These are phyloP conservation scores for Micrasema longulum DNA, from an alignment of 1,140 invertebrate species.

Conservation along the genomic window DNA sequence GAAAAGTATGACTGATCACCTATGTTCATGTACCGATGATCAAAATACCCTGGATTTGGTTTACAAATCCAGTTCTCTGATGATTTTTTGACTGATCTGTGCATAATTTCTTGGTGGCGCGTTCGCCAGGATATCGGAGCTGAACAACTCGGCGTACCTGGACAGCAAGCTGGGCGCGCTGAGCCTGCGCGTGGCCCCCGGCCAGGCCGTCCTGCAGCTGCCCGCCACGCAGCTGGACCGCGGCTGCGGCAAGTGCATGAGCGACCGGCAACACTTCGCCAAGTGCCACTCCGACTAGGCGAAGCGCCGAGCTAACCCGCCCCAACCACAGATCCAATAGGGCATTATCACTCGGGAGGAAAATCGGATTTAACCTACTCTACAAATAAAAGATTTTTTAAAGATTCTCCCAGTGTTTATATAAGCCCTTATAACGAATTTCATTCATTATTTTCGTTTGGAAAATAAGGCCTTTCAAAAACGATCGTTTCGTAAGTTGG, in stretches of 20 bases:
- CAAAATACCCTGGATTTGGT: too few relatives aligned
- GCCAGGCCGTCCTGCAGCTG: not conserved
- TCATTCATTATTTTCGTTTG: too few relatives aligned
- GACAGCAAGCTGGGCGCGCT: conserved; percentile 21
- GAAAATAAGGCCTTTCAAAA: too few relatives aligned
- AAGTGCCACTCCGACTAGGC: too few relatives aligned
- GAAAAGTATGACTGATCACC: not conserved
- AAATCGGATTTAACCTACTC: too few relatives aligned
- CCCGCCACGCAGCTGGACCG: conserved; percentile 28
- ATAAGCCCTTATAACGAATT: too few relatives aligned
- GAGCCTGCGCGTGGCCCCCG: not conserved
- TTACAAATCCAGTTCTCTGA: not conserved
- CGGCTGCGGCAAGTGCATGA: conserved; percentile 19
- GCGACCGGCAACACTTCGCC: not conserved
- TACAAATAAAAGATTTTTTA: too few relatives aligned
- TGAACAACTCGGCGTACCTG: not conserved
- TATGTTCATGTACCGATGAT: not conserved
- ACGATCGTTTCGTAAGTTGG: too few relatives aligned
- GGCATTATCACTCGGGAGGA: too few relatives aligned
- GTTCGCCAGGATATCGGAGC: conserved; percentile 6
- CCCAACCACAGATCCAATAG: too few relatives aligned
- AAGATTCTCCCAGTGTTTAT: too few relatives aligned
- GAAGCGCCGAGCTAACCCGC: too few relatives aligned
- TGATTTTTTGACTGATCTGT: not conserved
- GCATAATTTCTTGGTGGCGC: not conserved